Evolutionary conservation across 35 echinoderm and acorn worm species (phyloP), one percentile per base, ranked within the genome.

Genomic region (Chiridota heheva): DNA sequence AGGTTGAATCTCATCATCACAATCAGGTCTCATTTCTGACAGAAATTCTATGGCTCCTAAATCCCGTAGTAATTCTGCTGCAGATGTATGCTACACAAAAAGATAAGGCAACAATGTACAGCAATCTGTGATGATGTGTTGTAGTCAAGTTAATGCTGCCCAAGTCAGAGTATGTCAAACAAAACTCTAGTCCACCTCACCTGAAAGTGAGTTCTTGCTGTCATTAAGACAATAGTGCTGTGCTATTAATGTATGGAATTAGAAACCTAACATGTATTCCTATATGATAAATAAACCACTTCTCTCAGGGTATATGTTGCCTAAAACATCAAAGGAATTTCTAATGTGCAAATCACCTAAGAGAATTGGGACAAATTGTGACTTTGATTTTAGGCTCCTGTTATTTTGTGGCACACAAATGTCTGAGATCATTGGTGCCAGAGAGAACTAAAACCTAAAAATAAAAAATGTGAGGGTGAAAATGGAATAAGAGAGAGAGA

Each of bases 21-120:
- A 30, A 58, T 97, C 84, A n/a, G 80, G 55, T 53, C 94, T 55
- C 40, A 97, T 67, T 45, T 85, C 83, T 24, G 89, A 91, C 1
- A 97, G 67, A 61, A 97, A 97, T 48, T 81, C 66, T 4, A 91
- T 80, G 13, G 77, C 89, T 18, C 94, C 88, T 69, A 91, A 78
- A 10, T 90, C 59, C 7, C 91, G 60, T n/a, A 97, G 63, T 32
- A 82, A 47, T 43, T 88, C 56, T 27, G 78, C 80, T 10, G 88
- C 83, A 34, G 89, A 88, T 3, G 75, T 39, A 76, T 97, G 84
- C 94, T 97, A 36, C 40, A 48, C 20, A 24, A 69, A 15, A 47
- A 72, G 36, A 10, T 44, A 24, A 30, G 16, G 2, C 36, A 10
- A 10, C 42, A 24, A 30, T 47, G 2, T 39, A 10, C 35, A 30